These are phyloP conservation scores for Cantharis rufa DNA, from an alignment of 2,888 invertebrate genomes.

Conservation along the genomic window DNA sequence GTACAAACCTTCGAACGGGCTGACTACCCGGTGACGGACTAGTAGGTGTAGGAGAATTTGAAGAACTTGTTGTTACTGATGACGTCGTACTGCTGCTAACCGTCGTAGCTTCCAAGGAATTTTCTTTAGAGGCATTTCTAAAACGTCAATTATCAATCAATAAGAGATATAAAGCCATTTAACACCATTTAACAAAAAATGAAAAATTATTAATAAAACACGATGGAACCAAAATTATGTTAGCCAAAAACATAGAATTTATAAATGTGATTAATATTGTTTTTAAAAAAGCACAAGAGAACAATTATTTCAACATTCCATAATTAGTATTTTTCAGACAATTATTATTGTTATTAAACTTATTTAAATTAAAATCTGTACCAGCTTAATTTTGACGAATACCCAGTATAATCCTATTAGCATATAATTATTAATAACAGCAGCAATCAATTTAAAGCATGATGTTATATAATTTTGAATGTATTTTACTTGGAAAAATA, in stretches of 20 bases:
- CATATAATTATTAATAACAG: not conserved
- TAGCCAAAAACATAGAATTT: not conserved
- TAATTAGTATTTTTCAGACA: not conserved
- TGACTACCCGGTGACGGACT: constrained; percentile 55
- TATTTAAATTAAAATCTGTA: not conserved
- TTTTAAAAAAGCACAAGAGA: not conserved
- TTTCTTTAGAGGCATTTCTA: constrained; percentile 48
- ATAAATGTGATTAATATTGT: not conserved
- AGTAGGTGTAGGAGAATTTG: constrained; percentile 47
- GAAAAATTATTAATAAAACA: not conserved
- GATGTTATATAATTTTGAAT: not conserved
- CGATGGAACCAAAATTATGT: not conserved
- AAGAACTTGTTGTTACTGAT: constrained; percentile 40
- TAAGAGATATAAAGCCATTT: not conserved
- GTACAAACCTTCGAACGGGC: constrained; percentile 58
- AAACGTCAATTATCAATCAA: not conserved
- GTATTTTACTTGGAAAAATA: not conserved
- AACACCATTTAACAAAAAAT: not conserved
- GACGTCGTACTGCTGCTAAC: constrained; percentile 34
- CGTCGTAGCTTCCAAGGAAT: constrained; percentile 23
- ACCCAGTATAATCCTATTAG: not conserved
- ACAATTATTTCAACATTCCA: not conserved
- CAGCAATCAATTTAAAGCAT: not conserved
- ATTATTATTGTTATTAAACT: not conserved
- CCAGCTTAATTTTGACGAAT: not conserved